These are phyloP conservation scores for Microctonus hyperodae DNA, from an alignment of 2,888 invertebrate genomes.

Conservation along the genomic window DNA sequence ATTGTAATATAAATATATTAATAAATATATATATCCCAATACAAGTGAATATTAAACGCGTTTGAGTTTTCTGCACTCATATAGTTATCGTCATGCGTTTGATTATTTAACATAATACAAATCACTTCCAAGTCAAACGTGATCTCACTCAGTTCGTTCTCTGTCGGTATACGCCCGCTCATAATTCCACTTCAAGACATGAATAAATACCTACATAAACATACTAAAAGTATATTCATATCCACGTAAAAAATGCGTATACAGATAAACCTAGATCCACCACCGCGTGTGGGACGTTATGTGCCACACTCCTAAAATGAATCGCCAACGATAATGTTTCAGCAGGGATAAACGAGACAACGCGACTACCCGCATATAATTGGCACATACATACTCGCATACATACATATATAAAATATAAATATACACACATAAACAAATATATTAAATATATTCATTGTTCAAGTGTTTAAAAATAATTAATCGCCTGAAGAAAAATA, in stretches of 20 bases:
- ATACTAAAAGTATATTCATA: too few relatives aligned
- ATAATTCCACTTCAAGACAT: neutral
- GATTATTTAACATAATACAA: conserved; percentile 60
- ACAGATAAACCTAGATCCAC: neutral
- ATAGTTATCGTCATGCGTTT: conserved; percentile 38
- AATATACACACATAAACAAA: too few relatives aligned
- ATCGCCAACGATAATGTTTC: conserved; percentile 23
- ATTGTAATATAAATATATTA: too few relatives aligned
- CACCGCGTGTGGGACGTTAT: conserved; percentile 25
- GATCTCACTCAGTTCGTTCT: too few relatives aligned
- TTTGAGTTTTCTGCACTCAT: neutral
- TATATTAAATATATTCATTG: too few relatives aligned
- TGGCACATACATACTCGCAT: neutral
- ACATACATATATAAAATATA: neutral
- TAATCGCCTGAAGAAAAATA: too few relatives aligned
- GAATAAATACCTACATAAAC: too few relatives aligned
- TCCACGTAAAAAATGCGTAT: neutral
- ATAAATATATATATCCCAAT: neutral
- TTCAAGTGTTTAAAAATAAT: too few relatives aligned
- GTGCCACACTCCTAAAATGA: conserved; percentile 20
- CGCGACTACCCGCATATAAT: conserved; percentile 7
- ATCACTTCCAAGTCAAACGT: conserved; percentile 45
- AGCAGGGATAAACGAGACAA: conserved; percentile 9
- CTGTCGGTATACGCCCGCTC: neutral
- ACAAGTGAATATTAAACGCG: neutral